These are phyloP conservation scores for Conomelus anceps DNA, from an alignment of 2,888 invertebrate species.

Conservation along the genomic window DNA sequence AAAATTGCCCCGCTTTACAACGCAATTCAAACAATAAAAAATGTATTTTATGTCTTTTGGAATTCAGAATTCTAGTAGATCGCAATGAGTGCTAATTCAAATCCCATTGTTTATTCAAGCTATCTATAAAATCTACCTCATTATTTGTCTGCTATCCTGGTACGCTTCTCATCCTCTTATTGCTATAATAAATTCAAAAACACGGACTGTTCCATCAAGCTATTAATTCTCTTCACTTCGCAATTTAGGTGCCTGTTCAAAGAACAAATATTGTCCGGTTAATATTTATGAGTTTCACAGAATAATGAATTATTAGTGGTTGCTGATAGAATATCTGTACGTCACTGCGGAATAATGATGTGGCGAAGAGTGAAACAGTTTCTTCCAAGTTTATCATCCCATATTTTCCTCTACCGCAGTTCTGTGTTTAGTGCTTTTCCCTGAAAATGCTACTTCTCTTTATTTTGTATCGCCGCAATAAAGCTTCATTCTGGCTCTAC, in stretches of 20 bases:
- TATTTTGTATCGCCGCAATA: no score
- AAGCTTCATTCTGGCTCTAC: no score
- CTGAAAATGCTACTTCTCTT: no score
- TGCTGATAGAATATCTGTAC: background rate
- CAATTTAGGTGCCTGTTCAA: background rate
- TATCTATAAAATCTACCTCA: background rate
- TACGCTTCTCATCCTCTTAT: background rate
- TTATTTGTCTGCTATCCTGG: background rate
- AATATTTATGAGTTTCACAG: background rate
- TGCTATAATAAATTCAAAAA: background rate
- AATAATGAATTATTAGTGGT: background rate
- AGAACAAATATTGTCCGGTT: background rate
- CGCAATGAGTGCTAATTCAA: background rate
- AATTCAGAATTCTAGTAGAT: background rate
- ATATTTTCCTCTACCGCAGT: background rate
- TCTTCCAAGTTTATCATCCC: background rate
- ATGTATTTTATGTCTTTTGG: no score
- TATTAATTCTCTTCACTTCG: background rate
- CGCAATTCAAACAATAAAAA: no score
- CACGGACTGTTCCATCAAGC: background rate
- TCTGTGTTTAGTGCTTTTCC: background rate
- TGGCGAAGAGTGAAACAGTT: background rate
- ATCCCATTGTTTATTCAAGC: background rate
- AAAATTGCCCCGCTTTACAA: no score
- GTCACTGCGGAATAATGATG: background rate